Base-by-base conservation (phyloP, 1,140 invertebrate species). In the Sinonovacula constricta region DNA sequence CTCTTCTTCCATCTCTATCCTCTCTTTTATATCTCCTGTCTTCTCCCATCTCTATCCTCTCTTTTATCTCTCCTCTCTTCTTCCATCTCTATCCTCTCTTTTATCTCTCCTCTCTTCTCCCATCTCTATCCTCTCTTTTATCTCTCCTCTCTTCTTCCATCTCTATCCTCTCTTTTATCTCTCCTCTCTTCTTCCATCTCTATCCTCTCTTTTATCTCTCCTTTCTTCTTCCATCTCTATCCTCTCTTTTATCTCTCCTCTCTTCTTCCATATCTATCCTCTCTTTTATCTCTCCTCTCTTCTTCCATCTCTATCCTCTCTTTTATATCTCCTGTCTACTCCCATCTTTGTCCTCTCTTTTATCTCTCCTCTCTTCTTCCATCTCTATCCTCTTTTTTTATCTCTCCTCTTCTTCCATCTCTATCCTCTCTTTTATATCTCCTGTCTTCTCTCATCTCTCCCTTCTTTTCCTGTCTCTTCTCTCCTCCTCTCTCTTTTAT, bases 21-120 rank as follows among this genome's bases (percentile, higher is more conserved):
- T 53, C 30, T 53, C 10, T 26, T 53, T 0, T 53, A 12, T n/a
- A 4, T 93, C 93, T 91, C 31, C 51, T 39, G 5, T 26, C 34
- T 28, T 56, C 39, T 79, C 34, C 39, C 33, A n/a, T 15, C 24
- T 24, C 22, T 12, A 65, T 14, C 24, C n/a, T 15, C 18, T n/a
- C 0, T 39, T 33, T 59, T 80, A 49, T 74, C 39, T 65, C 60
- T 45, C 62, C 31, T 79, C 63, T 78, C 45, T 30, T 36, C 36
- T 57, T 60, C 33, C 18, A 7, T 63, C 34, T 63, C 54, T 3
- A 22, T 34, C 33, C 34, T 28, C 26, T 28, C 45, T 33, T 51
- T 24, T 26, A 18, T 39, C 36, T 39, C 24, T 1, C 57, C 63
- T 33, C 31, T 31, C 63, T 33, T 36, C 56, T 30, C 33, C 31